A percentile compares a stretch with the other conserved stretches of the same genome.
These are phyloP conservation scores for Caenorhabditis sp. DNA, from an alignment of 2,888 invertebrate species.

Conservation along the genomic window DNA sequence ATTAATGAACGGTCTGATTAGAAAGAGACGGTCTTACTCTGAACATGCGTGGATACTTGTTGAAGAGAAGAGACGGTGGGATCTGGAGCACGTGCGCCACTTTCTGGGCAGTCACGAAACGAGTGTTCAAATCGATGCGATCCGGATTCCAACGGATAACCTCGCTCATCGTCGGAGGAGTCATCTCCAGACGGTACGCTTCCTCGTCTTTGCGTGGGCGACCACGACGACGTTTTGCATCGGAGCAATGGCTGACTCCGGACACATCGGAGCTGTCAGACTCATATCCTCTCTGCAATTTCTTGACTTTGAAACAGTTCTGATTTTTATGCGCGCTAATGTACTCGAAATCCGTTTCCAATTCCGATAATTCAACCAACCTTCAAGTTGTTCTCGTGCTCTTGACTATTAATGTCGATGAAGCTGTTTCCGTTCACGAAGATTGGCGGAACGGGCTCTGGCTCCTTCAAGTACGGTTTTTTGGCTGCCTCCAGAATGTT, in stretches of 20 bases:
- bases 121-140: conserved; percentile 62
- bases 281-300: conserved; percentile 57
- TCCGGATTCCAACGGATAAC: conserved; percentile 75
- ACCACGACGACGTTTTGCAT: conserved; percentile 57
- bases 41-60: conserved; percentile 71
- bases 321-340: too few relatives aligned
- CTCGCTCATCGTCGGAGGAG: conserved; percentile 68
- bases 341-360: neutral
- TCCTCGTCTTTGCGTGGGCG: conserved; percentile 64
- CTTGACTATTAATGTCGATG: conserved; percentile 17
- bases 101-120: conserved; percentile 72
- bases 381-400: conserved; percentile 49
- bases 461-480: conserved; percentile 59
- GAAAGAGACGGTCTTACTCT: conserved; percentile 61
- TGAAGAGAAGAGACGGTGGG: conserved; percentile 66
- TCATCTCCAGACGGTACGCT: conserved; percentile 69
- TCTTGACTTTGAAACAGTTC: neutral
- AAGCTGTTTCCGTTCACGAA: conserved; percentile 21
- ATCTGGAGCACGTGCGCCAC: conserved; percentile 54
- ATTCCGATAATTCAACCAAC: conserved; percentile 1
- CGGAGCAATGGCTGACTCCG: conserved; percentile 49
- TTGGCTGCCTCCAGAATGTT: conserved; percentile 75
- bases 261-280: conserved; percentile 61
- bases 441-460: conserved; percentile 24
- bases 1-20: too few relatives aligned